Base-by-base conservation (phyloP, 2,797 vertebrate species). In the Balearica regulorum region DNA sequence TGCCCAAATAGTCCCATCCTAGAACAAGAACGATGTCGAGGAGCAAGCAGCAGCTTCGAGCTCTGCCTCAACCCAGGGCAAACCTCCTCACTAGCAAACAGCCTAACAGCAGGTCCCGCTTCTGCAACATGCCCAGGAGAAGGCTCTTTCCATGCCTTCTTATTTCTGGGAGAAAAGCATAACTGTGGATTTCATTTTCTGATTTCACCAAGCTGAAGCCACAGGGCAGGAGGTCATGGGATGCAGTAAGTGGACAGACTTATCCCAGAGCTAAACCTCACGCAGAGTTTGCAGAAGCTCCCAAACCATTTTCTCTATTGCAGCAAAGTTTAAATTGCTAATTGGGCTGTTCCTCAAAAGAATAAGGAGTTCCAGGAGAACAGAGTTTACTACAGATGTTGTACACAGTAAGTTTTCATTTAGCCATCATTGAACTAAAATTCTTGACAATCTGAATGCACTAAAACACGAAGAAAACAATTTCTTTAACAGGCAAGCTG, bases 21-120 rank as follows among this genome's bases (percentile, higher is more conserved):
- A 28, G n/a, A 41, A 71, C 1, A 6, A 43, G 26, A 70, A 76
- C 31, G 44, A 6, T 0, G 4, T 0, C 2, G 51, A 83, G 10
- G 0, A 35, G 41, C 1, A 0, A 55, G 78, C 35, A 69, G 78
- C 60, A 78, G 53, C 44, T 71, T 24, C 3, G 16, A 69, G 73
- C 54, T 84, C 90, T 93, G 83, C 49, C 57, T 72, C 70, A n/a
- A 35, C 24, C 46, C 81, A 46, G 41, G 17, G 31, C 17, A 29
- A 75, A 37, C 13, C 44, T 73, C 41, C 64, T 25, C 13, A 20
- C 1, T 2, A 65, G 22, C 12, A 33, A 75, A 43, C 51, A 48
- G 39, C 33, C 0, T 16, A 53, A 25, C 2, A 1, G 41, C 65
- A 29, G 22, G 33, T 51, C 48, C 60, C 35, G 25, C 49, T 69